Base-by-base conservation (phyloP, 2,113 vertebrate genomes). In the Oreotrochilus melanogaster region DNA sequence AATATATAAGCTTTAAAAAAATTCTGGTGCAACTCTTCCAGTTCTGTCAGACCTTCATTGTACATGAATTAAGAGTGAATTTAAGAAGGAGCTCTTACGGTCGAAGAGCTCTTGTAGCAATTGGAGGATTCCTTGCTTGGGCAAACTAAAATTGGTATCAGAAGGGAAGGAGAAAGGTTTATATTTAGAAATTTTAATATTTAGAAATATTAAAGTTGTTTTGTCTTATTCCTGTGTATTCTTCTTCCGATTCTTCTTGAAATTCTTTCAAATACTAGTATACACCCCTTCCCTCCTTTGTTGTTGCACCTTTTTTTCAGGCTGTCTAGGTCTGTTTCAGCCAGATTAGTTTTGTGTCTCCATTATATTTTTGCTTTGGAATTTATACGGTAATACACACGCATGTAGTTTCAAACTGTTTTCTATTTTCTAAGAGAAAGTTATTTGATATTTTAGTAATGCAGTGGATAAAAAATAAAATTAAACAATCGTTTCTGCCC, bases 281-380 rank as follows among this genome's bases (percentile, higher is more conserved):
- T 45, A 27, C 5, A 21, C 0, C 5, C 5, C 10, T 4, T 3
- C 28, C 14, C 14, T 1, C 12, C 7, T 27, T 70, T 58, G 27
- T 42, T 12, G 6, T 58, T 27, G 13, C 27, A n/a, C 10, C 3
- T 53, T 54, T 64, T 60, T 65, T 54, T 28, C 11, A 60, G 37
- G 15, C 8, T 78, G 6, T 17, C 23, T 42, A 14, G 4, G 9
- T 88, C 31, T 71, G 6, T 74, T 76, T 76, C 0, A 2, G 23
- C 9, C 45, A 43, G 18, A 25, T 73, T 18, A 27, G 5, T 51
- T 78, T 81, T 60, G 7, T 51, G 15, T 82, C 43, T 86, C 19
- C 2, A 0, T 79, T 37, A 57, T 35, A 6, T 4, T 83, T 87
- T 84, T 84, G 27, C 54, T 88, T 43, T 53, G 24, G 23, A 69